Evolutionary conservation across 2,888 invertebrate species (phyloP), one percentile per base, ranked within the genome.

Genomic region (Mesochorus sp.): DNA sequence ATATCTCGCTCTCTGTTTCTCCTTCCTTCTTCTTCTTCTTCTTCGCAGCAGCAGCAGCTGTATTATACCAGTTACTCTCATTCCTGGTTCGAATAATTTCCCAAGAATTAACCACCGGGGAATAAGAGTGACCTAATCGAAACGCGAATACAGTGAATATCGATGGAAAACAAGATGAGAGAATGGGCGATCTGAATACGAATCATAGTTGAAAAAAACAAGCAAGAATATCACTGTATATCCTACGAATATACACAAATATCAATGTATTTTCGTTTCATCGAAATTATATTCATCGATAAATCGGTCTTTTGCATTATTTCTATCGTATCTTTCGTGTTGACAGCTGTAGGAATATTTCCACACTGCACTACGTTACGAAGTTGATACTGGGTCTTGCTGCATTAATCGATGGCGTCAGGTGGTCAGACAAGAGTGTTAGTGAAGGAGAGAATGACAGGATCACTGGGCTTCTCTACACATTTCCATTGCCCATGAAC

Each of bases 371-470:
- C 34, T 8, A 12, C 19, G 59, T n/a, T 42, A 51, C 62, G 6
- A 76, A 68, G 64, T 67, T 39, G 53, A 31, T 37, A 44, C 6
- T 24, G 28, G 47, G 77, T 67, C 64, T 72, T 72, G 62, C 42
- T 47, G 44, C 72, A 72, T 68, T 72, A 72, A 72, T 72, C 53
- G 53, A 44, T 6, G 72, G 72, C 72, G 71, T 73, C 78, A 78
- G 72, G 57, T 78, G 80, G 78, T 80, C 61, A 28, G 76, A 76
- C 79, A 73, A 28, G 66, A 47, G 53, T n/a, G n/a, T n/a, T n/a
- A n/a, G n/a, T 39, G 39, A 12, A 55, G 53, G 64, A 44, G 47
- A 31, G 24, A 44, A 42, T 31, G 47, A 61, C 34, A 19, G 53
- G 24, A 74, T 28, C 8, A n/a, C 37, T 39, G 71, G n/a, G n/a